Evolutionary conservation across 2,113 vertebrate genomes (phyloP).

Genomic region (Catharus minimus): DNA sequence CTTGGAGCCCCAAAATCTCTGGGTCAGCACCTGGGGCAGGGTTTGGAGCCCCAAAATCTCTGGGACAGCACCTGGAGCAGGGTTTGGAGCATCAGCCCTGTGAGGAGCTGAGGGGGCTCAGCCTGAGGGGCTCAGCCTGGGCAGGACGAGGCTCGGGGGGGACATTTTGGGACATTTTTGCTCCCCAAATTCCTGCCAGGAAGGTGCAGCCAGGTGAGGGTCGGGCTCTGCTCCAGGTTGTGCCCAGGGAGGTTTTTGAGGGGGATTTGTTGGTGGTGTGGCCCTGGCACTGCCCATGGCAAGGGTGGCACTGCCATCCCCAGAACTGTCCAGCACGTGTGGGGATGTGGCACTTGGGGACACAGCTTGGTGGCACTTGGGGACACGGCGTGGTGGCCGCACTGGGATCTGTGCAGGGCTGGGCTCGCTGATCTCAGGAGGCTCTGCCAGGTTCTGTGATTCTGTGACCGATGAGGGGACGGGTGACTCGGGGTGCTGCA

Average conservation of each 20-base stretch:
- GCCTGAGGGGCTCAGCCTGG: not conserved
- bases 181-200: not conserved
- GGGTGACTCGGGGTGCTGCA: not conserved
- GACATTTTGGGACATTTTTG: not conserved
- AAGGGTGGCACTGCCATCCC: rapidly evolving
- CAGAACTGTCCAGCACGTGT: rapidly evolving
- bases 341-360: not conserved
- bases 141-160: too few relatives aligned
- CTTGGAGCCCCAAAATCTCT: too few relatives aligned
- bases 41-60: not conserved
- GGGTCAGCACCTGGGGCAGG: not conserved
- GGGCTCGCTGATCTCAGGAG: not conserved
- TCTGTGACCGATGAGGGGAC: rapidly evolving
- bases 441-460: rapidly evolving
- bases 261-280: rapidly evolving
- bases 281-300: not conserved
- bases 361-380: not conserved
- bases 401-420: not conserved
- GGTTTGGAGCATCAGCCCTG: not conserved
- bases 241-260: not conserved
- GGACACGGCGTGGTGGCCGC: not conserved
- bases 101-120: not conserved
- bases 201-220: too few relatives aligned
- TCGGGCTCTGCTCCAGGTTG: not conserved
- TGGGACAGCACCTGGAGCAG: not conserved